Conservation (phyloP, 1,140 invertebrate species). For the Musca vetustissima region DNA sequence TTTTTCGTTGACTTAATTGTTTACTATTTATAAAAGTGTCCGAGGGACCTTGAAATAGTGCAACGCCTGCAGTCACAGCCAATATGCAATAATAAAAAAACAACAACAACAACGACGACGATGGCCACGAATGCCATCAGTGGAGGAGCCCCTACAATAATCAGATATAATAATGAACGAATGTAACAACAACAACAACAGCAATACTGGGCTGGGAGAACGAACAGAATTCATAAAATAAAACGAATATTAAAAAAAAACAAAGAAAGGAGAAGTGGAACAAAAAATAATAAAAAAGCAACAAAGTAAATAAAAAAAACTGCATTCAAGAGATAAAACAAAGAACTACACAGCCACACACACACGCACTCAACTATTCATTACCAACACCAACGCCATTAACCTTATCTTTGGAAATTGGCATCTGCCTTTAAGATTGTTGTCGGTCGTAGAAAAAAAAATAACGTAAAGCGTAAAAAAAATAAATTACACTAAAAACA, state of each 20-base stretch:
- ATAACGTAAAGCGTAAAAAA: background rate
- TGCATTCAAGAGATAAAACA: conserved; percentile 20
- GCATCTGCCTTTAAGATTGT: conserved; percentile 1
- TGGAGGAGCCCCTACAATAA: conserved; percentile 8
- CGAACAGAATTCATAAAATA: background rate
- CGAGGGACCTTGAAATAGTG: conserved; percentile 29
- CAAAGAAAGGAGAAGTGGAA: background rate
- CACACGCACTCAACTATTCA: background rate
- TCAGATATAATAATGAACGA: conserved; percentile 8
- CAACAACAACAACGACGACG: conserved; percentile 9
- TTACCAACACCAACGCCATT: background rate
- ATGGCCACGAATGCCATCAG: background rate
- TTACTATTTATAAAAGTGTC: conserved; percentile 17
- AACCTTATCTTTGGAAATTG: background rate
- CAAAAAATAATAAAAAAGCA: background rate
- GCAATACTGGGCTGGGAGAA: background rate
- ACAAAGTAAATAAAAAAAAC: conserved; percentile 10
- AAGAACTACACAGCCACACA: background rate
- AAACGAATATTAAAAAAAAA: background rate
- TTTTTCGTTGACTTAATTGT: conserved; percentile 15
- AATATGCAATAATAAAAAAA: conserved; percentile 5
- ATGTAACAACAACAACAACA: conserved; percentile 7
- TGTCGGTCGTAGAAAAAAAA: background rate
- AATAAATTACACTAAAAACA: background rate
- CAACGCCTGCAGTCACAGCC: conserved; percentile 24